Evolutionary conservation across 1,140 invertebrate species (phyloP), one percentile per base, ranked within the genome.

Genomic region (Zophobas morio): DNA sequence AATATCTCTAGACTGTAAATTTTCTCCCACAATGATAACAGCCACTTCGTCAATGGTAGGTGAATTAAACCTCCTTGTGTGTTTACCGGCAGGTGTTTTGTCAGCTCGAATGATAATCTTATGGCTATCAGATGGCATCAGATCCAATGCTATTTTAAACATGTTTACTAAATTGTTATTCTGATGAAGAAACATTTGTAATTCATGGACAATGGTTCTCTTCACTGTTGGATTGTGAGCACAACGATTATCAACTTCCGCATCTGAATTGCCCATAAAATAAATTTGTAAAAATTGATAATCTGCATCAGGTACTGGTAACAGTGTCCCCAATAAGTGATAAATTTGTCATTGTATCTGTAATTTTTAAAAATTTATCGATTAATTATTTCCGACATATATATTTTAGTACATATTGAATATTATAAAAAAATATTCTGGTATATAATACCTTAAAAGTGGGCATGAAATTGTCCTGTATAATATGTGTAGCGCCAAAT

Each of bases 1-100:
- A 70, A 81, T 81, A 73, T 78, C 80, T 80, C 81, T 46, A 39
- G 42, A 51, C 86, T 85, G 54, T 39, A 85, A 84, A 40, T 86
- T 53, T 81, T 88, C 84, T 42, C 85, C 86, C 71, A 86, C 86
- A 77, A 88, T 84, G 34, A 88, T 79, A 74, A 87, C 81, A 34
- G 85, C 86, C 37, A 89, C 85, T 84, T 88, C 87, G 82, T 88
- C 79, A 71, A 86, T 80, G 46, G 81, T 86, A 60, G 86, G 85
- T 72, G 82, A 85, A 82, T 90, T 90, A 75, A 85, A 88, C 8
- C 81, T 71, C 72, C 87, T 74, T 72, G 70, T 78, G 76, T 90
- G 88, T 83, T 88, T 75, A 35, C 83, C 81, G 47, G 51, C 47
- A 49, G 87, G 87, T 75, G 66, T 83, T 84, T 84, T 84, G 81